Evolutionary conservation across 2,888 invertebrate species (phyloP).

Genomic region (Aquatica leii): DNA sequence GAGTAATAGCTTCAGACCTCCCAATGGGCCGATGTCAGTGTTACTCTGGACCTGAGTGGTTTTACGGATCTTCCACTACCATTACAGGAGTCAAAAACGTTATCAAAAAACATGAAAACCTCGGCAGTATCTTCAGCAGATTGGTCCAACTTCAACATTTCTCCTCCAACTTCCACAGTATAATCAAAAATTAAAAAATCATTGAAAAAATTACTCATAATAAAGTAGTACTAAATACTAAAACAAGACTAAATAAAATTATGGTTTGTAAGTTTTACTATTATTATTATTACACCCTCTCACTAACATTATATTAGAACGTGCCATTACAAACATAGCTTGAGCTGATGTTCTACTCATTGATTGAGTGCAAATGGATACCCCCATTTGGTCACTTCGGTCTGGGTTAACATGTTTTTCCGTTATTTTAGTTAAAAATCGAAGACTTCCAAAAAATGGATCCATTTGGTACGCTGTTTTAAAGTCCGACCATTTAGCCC

Average conservation of each 20-base stretch:
- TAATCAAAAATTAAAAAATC: background rate
- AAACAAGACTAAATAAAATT: no score
- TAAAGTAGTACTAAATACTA: no score
- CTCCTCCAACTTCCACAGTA: background rate
- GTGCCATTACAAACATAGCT: background rate
- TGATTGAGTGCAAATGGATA: background rate
- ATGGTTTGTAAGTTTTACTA: background rate
- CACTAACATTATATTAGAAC: background rate
- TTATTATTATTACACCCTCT: no score
- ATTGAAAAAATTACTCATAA: background rate
- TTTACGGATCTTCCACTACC: background rate
- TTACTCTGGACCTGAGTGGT: background rate
- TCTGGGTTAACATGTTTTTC: no score
- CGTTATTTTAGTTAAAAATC: no score
- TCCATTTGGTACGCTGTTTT: no score
- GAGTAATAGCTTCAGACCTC: background rate
- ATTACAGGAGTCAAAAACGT: background rate
- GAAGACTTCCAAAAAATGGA: no score
- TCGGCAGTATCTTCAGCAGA: no score
- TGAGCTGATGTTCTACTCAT: background rate
- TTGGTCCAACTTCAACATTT: no score
- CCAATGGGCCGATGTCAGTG: background rate
- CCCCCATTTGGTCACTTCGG: no score
- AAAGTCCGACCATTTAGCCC: no score
- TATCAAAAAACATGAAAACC: background rate